Conservation (phyloP, 2,113 vertebrate species). For the Poeciliopsis prolifica region DNA sequence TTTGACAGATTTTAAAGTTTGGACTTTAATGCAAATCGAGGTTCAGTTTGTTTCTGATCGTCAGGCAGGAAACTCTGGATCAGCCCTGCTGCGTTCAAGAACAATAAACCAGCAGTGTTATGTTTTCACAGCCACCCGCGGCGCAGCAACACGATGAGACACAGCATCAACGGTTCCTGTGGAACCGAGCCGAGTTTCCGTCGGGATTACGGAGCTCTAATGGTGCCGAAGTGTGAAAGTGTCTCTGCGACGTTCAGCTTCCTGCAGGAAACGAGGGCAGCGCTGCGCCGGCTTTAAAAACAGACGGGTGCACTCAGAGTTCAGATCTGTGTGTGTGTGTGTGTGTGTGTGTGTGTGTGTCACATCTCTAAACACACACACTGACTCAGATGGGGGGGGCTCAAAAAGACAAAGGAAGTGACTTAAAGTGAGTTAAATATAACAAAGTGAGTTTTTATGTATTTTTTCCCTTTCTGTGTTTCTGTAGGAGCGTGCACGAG, state of each 20-base stretch:
- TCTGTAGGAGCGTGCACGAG: background rate
- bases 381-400: background rate
- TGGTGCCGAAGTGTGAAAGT: background rate
- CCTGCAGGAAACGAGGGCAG: slow-evolving; percentile 26
- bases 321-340: slow-evolving; percentile 17
- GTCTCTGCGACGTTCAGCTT: slow-evolving; percentile 1
- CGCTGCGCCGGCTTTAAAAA: background rate
- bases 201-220: background rate
- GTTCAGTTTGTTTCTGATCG: no score
- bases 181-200: no score
- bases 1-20: no score
- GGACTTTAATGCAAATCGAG: no score
- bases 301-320: slow-evolving; percentile 37
- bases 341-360: background rate
- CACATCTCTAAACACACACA: background rate
- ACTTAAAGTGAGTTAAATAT: slow-evolving; percentile 27
- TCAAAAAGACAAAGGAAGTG: slow-evolving; percentile 8
- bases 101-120: no score
- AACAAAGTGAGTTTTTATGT: background rate
- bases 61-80: no score
- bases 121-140: no score
- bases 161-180: no score
- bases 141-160: no score
- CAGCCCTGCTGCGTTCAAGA: no score
- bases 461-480: background rate